Evolutionary conservation across 92 coral and sea anemone genomes (phyloP).

Genomic region (Pocillopora grandis): DNA sequence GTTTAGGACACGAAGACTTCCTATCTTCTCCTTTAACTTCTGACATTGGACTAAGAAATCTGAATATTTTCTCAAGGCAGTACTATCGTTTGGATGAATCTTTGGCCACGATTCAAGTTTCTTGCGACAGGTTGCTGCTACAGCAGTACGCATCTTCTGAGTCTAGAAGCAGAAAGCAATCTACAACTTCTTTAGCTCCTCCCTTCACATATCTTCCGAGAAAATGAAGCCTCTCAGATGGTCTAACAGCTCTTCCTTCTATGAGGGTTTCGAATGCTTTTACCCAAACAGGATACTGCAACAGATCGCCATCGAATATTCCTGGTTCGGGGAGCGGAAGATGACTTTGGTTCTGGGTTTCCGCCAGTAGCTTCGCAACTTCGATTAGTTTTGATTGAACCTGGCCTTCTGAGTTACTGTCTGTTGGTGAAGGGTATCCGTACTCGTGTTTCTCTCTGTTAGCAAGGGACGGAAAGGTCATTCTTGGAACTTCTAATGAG

Average conservation of each 20-base stretch:
- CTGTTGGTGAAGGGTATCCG: not conserved
- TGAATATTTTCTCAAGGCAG: constrained; percentile 42
- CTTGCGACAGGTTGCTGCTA: constrained; percentile 50
- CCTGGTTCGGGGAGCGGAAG: constrained; percentile 62
- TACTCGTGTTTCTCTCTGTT: not conserved
- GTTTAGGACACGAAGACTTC: constrained; percentile 44
- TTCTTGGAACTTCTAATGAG: not conserved
- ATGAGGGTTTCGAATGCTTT: constrained; percentile 60
- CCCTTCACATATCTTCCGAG: constrained; percentile 52
- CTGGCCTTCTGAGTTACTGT: not conserved
- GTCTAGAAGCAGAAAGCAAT: constrained; percentile 56
- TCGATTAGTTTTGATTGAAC: constrained; percentile 24
- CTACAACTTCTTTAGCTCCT: constrained; percentile 61
- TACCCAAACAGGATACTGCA: constrained; percentile 57
- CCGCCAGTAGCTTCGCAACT: constrained; percentile 55
- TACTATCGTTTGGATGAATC: constrained; percentile 40
- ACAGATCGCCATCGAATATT: constrained; percentile 54
- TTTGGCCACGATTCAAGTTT: constrained; percentile 58
- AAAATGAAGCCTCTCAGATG: constrained; percentile 55
- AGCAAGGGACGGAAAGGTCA: not conserved
- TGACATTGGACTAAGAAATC: constrained; percentile 66
- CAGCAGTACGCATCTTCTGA: constrained; percentile 58
- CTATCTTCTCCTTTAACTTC: constrained; percentile 40
- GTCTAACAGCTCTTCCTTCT: constrained; percentile 52
- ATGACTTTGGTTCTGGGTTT: constrained; percentile 42